Conservation (phyloP, 2,797 vertebrate genomes). For the Myripristis jacobus region DNA sequence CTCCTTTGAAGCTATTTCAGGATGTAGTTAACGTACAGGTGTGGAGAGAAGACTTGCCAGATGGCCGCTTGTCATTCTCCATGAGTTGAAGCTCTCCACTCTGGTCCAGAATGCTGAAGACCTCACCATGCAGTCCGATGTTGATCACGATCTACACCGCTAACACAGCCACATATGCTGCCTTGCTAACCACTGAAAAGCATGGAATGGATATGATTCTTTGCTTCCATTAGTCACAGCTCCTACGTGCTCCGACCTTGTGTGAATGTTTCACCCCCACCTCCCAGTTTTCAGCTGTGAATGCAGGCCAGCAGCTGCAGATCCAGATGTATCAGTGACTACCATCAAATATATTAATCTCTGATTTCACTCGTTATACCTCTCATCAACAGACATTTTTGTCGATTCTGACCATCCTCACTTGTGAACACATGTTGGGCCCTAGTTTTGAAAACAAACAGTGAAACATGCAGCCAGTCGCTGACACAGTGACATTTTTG, state of each 20-base stretch:
- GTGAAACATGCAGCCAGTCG: no score
- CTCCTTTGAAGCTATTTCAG: slow-evolving; percentile 78
- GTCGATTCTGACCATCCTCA: background rate
- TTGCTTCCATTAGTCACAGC: slow-evolving; percentile 10
- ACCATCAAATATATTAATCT: background rate
- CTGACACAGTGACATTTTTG: no score
- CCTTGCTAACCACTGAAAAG: slow-evolving; percentile 29
- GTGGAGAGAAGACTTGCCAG: slow-evolving; percentile 70
- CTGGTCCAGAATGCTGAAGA: slow-evolving; percentile 36
- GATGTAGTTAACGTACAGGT: slow-evolving; percentile 61
- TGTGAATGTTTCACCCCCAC: background rate
- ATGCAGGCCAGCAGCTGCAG: background rate
- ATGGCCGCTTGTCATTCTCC: slow-evolving; percentile 75
- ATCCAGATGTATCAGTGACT: background rate
- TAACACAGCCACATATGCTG: slow-evolving; percentile 24
- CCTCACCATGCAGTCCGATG: slow-evolving; percentile 41
- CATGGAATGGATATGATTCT: slow-evolving; percentile 14
- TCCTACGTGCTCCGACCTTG: slow-evolving; percentile 4
- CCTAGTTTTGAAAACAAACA: no score
- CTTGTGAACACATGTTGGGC: background rate
- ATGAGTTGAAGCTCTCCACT: slow-evolving; percentile 49
- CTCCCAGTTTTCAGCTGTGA: background rate
- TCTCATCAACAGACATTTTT: background rate
- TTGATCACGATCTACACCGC: slow-evolving; percentile 47
- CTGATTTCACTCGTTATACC: slow-evolving; percentile 10